phyloP scores from a whole-genome alignment of 2,888 invertebrate species.

The Trissoscelio sp. region DNA sequence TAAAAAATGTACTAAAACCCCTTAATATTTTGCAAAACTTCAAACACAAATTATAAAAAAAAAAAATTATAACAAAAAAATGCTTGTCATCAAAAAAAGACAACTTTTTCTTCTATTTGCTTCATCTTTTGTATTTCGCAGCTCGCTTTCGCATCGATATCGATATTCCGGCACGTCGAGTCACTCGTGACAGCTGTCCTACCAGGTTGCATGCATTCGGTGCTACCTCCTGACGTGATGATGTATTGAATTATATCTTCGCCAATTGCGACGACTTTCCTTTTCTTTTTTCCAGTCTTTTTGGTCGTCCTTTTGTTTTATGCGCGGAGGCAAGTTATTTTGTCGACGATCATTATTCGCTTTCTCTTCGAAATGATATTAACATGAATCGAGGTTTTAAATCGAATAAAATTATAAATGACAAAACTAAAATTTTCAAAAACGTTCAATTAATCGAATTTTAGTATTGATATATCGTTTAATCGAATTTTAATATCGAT shows the following conservation, averaged over 20 bases:
- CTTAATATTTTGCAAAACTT: no score
- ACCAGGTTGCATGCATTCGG: conserved; percentile 46
- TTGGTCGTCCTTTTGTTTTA: conserved; percentile 42
- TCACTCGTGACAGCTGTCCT: conserved; percentile 60
- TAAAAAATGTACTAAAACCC: no score
- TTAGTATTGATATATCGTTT: no score
- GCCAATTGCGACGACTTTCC: conserved; percentile 52
- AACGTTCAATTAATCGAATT: no score
- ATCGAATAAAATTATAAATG: conserved; percentile 40
- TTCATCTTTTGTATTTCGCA: conserved; percentile 38
- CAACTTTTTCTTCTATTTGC: background rate
- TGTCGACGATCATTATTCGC: conserved; percentile 41
- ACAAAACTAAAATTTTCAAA: no score
- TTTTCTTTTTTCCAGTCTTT: conserved; percentile 37
- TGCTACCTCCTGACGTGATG: conserved; percentile 57
- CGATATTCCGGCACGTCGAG: conserved; percentile 50
- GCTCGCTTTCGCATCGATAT: conserved; percentile 44
- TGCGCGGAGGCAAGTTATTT: conserved; percentile 33
- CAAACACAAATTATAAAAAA: no score
- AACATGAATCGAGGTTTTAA: conserved; percentile 46
- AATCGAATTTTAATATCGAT: no score
- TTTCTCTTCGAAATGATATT: conserved; percentile 56
- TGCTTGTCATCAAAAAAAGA: background rate
- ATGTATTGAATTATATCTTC: conserved; percentile 59
- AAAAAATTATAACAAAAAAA: no score